Evolutionary conservation across 2,888 invertebrate species (phyloP), one percentile per base, ranked within the genome.

Genomic region (Philopedon plagiatum): DNA sequence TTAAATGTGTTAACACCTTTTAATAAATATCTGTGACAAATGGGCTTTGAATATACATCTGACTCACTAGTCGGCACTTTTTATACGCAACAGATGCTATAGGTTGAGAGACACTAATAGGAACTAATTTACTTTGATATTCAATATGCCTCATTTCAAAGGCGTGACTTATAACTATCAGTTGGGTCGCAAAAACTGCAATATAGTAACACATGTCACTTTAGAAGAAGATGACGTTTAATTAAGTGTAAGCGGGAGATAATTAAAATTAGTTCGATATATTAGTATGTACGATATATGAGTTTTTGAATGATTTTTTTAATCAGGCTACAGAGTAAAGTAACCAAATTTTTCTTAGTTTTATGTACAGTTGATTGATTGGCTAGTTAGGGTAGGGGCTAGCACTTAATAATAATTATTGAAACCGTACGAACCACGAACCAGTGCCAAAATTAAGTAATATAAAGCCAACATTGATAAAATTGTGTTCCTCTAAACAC

Each of bases 91-190:
- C 78, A 78, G 76, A 78, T 78, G 78, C 76, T 51, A 67, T 56
- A 26, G 18, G 18, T 29, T 18, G 29, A 18, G 63, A 69, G 66
- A 57, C 62, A 64, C n/a, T n/a, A 72, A 61, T 71, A 75, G n/a
- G n/a, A n/a, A n/a, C 77, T 75, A 78, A 78, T 78, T 76, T 76
- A 64, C 79, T 79, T 79, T 79, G 79, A 79, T 77, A 79, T 77
- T 76, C 67, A 77, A 78, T 78, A 76, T 61, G 74, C 46, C 73
- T 75, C 67, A 67, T 60, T 63, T 67, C 54, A 70, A 63, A 71
- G 73, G 77, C 79, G 78, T 79, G 75, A 77, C 78, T 67, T 73
- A 72, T 66, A 73, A 73, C 77, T 76, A 77, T 76, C 76, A 78
- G 76, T 73, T 56, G 54, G 62, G 64, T 63, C 66, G 67, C 71